Evolutionary conservation across 2,113 vertebrate genomes (phyloP).

Genomic region (Monopterus albus): DNA sequence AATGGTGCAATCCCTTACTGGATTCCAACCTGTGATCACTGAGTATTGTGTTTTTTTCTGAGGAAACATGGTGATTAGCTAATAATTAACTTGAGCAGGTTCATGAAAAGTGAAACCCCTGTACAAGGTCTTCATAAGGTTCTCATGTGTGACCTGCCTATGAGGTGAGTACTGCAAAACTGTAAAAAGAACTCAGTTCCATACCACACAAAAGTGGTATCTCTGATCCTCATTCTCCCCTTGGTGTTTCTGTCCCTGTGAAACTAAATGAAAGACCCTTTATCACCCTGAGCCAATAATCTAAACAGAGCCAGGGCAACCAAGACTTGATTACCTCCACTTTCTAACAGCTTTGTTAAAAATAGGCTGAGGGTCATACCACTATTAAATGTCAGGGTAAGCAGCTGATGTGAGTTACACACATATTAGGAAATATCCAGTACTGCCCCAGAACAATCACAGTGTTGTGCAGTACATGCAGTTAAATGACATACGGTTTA

Average conservation of each 20-base stretch:
- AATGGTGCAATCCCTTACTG: neutral
- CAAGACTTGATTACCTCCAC: slow-evolving; percentile 39
- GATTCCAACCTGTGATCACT: neutral
- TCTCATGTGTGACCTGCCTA: neutral
- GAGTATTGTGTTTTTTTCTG: too few species aligned
- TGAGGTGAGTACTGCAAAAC: neutral
- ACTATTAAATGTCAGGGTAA: slow-evolving; percentile 8
- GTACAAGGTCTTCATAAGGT: too few species aligned
- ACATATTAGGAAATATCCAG: slow-evolving; percentile 15
- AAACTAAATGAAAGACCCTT: slow-evolving; percentile 66
- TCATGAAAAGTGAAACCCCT: neutral
- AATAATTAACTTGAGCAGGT: neutral
- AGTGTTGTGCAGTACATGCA: neutral
- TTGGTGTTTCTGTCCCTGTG: neutral
- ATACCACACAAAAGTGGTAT: neutral
- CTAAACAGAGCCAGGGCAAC: slow-evolving; percentile 48
- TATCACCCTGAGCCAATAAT: slow-evolving; percentile 62
- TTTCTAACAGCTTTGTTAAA: slow-evolving; percentile 33
- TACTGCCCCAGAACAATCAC: neutral
- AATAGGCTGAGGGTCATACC: slow-evolving; percentile 68
- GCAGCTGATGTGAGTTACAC: slow-evolving; percentile 16
- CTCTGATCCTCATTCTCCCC: neutral
- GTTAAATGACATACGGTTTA: too few species aligned
- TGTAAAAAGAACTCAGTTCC: slow-evolving; percentile 1
- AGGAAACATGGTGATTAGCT: too few species aligned